phyloP scores from a whole-genome alignment of 2,888 invertebrate genomes.

The Catocala nupta region DNA sequence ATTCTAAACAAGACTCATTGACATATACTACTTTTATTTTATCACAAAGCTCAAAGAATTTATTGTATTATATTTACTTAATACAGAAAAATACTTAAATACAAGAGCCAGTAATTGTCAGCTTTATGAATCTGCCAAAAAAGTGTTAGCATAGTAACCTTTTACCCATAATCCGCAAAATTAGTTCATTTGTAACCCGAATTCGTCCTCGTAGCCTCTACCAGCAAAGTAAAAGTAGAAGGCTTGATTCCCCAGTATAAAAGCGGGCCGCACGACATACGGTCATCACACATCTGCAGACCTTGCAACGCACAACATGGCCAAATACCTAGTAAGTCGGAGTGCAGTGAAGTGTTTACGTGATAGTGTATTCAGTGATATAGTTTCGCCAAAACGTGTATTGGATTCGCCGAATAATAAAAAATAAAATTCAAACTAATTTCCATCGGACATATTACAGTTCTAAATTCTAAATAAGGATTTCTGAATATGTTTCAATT shows the following conservation, averaged over 20 bases:
- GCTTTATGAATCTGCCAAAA: neutral
- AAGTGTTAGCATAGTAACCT: conserved; percentile 18
- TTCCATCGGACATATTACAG: neutral
- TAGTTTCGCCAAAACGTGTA: conserved; percentile 19
- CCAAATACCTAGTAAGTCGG: conserved; percentile 85
- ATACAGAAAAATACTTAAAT: neutral
- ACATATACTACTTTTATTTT: neutral
- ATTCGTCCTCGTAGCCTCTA: conserved; percentile 74
- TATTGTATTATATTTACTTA: too few relatives aligned
- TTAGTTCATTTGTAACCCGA: conserved; percentile 73
- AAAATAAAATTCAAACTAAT: neutral
- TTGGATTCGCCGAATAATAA: conserved; percentile 17
- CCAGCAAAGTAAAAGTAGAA: conserved; percentile 81
- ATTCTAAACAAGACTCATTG: conserved; percentile 3
- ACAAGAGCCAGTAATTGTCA: neutral
- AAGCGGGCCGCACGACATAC: conserved; percentile 65
- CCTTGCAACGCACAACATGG: conserved; percentile 74
- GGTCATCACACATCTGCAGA: conserved; percentile 75
- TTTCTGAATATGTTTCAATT: neutral
- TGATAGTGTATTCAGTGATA: conserved; percentile 33
- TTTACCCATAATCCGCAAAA: conserved; percentile 59
- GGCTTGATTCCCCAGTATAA: conserved; percentile 77
- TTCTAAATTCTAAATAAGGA: too few relatives aligned
- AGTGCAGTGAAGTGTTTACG: conserved; percentile 75
- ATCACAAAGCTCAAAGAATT: neutral